Evolutionary conservation across 2,113 vertebrate species (phyloP).

Genomic region (Lepus timidus): DNA sequence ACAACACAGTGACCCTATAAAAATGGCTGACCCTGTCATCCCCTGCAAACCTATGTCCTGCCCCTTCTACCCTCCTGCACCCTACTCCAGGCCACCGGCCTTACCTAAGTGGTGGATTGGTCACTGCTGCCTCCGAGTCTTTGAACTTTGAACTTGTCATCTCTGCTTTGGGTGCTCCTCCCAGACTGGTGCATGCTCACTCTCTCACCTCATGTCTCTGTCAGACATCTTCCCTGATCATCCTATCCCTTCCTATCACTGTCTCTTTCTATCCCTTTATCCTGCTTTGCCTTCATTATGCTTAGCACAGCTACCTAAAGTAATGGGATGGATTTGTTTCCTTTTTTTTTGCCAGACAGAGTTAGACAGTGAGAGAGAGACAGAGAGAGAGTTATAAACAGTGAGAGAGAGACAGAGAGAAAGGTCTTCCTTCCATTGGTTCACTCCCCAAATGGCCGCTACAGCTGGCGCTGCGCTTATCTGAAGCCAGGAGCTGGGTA

Average conservation of each 20-base stretch:
- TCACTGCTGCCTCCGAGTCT: not conserved
- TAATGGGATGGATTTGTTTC: not conserved
- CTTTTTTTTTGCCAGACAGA: not conserved
- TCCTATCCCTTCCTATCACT: not conserved
- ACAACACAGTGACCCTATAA: not conserved
- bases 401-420: no score
- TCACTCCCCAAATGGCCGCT: no score
- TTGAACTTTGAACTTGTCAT: not conserved
- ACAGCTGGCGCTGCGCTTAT: no score
- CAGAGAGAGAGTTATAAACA: no score
- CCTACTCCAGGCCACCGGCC: not conserved
- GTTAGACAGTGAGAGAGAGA: no score
- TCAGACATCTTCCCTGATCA: not conserved
- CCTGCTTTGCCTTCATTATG: not conserved
- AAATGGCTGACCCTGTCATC: not conserved
- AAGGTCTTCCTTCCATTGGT: no score
- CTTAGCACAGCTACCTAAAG: not conserved
- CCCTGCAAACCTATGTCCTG: not conserved
- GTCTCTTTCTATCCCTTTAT: not conserved
- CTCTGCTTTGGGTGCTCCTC: not conserved
- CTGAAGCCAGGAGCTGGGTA: no score
- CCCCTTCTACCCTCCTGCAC: accelerated
- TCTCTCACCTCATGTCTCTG: not conserved
- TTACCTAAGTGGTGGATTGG: not conserved
- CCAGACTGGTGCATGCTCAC: not conserved